A percentile compares a stretch with the other conserved stretches of the same genome.
These are phyloP conservation scores for Lordiphosa fenestrarum DNA, from an alignment of 2,888 invertebrate species.

Conservation along the genomic window DNA sequence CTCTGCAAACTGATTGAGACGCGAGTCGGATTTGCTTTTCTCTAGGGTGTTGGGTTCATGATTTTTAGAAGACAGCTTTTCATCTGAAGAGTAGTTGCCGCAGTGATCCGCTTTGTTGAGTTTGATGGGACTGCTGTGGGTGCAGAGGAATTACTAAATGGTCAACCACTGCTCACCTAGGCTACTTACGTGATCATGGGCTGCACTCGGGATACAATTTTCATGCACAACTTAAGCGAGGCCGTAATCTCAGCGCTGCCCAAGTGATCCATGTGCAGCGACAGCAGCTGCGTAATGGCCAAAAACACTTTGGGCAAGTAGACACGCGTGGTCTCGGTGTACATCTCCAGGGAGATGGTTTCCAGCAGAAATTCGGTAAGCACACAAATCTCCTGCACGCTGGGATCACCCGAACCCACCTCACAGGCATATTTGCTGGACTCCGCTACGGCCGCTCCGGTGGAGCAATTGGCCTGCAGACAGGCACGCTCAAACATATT, in stretches of 20 bases:
- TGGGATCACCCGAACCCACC: slow-evolving; percentile 85
- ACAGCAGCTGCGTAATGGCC: slow-evolving; percentile 84
- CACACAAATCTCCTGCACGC: slow-evolving; percentile 86
- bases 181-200: slow-evolving; percentile 82
- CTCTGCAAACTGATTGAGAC: slow-evolving; percentile 81
- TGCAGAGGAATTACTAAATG: background rate
- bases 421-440: slow-evolving; percentile 73
- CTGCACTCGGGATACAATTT: slow-evolving; percentile 88
- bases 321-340: slow-evolving; percentile 88
- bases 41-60: slow-evolving; percentile 77
- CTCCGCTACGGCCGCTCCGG: slow-evolving; percentile 33
- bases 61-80: slow-evolving; percentile 25
- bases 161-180: background rate
- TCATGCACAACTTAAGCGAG: slow-evolving; percentile 86
- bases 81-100: slow-evolving; percentile 36
- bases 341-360: slow-evolving; percentile 88
- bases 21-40: slow-evolving; percentile 86
- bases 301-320: slow-evolving; percentile 89
- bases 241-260: slow-evolving; percentile 83
- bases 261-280: slow-evolving; percentile 81
- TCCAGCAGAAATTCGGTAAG: slow-evolving; percentile 89
- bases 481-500: slow-evolving; percentile 84
- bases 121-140: slow-evolving; percentile 77
- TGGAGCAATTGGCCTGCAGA: slow-evolving; percentile 61
- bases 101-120: slow-evolving; percentile 55